A percentile compares a stretch with the other conserved stretches of the same genome.
These are phyloP conservation scores for Meteorus sp. DNA, from an alignment of 1,140 invertebrate species.

Conservation along the genomic window DNA sequence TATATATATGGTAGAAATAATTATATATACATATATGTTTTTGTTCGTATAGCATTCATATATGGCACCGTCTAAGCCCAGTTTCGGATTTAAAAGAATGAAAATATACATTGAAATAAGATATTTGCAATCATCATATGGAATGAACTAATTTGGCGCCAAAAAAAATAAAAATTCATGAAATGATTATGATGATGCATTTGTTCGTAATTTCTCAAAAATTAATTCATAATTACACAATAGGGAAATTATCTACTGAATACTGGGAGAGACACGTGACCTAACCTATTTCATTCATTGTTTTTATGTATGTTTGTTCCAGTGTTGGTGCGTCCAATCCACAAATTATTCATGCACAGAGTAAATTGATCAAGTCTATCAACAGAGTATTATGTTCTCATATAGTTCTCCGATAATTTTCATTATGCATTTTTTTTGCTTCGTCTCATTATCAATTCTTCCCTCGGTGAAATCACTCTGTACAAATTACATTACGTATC, in stretches of 20 bases:
- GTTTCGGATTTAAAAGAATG: constrained; percentile 31
- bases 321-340: too few relatives aligned
- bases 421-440: constrained; percentile 21
- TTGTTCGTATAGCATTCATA: constrained; percentile 27
- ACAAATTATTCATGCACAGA: too few relatives aligned
- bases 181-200: not conserved
- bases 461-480: constrained; percentile 25
- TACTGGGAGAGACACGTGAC: too few relatives aligned
- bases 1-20: constrained; percentile 21
- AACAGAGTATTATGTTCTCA: constrained; percentile 6
- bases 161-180: constrained; percentile 14
- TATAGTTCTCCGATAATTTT: constrained; percentile 13
- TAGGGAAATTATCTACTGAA: not conserved
- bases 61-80: constrained; percentile 47
- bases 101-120: constrained; percentile 23
- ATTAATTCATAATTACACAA: not conserved
- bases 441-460: constrained; percentile 10
- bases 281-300: too few relatives aligned
- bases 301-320: too few relatives aligned
- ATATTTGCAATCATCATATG: constrained; percentile 10
- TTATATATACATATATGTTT: constrained; percentile 18
- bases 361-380: constrained; percentile 1
- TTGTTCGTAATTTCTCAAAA: not conserved
- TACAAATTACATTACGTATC: constrained; percentile 38
- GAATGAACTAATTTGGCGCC: not conserved